Base-by-base conservation (phyloP, 1,140 invertebrate genomes). In the Drosophila tani region DNA sequence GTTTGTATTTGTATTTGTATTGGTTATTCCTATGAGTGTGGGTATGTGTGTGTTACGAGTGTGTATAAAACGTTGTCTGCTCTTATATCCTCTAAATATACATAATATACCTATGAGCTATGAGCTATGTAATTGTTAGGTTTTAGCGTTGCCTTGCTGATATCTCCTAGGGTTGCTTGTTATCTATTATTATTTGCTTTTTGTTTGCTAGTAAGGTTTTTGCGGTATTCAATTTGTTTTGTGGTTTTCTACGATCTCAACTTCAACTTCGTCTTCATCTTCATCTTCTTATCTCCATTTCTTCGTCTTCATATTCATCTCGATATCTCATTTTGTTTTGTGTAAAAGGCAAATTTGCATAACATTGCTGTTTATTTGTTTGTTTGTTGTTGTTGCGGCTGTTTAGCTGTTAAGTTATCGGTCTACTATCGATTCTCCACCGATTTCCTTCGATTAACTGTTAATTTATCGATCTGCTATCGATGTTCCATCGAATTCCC, bases 171-270 rank as follows among this genome's bases (percentile, higher is more conserved):
- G 51, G 60, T 79, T 79, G 32, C 38, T 55, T 55, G 32, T 55
- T 21, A 76, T 60, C 59, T 76, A 46, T 49, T 76, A 55, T 60
- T 82, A 64, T 80, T 80, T 86, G 83, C 84, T 83, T 86, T 70
- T 43, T 71, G 82, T 80, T 88, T 86, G 83, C 83, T 86, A 86
- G 84, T 86, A 86, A 86, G 83, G 83, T 86, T 86, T 76, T 83
- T 87, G 83, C 83, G 83, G 83, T 86, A 85, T 85, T 78, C 82
- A 49, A 56, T 75, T 82, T 79, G 57, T 53, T 76, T 55, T 76
- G 73, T 63, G 64, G 57, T 81, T 77, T 53, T 81, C 59, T 75
- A 55, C 15, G 57, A 40, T 46, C n/a, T 56, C 9, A 43, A 29
- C 38, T 59, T 38, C 41, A 12, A 27, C 19, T 32, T 57, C 15